Base-by-base conservation (phyloP, 2,797 vertebrate species). In the Gymnoscopelus braueri region DNA sequence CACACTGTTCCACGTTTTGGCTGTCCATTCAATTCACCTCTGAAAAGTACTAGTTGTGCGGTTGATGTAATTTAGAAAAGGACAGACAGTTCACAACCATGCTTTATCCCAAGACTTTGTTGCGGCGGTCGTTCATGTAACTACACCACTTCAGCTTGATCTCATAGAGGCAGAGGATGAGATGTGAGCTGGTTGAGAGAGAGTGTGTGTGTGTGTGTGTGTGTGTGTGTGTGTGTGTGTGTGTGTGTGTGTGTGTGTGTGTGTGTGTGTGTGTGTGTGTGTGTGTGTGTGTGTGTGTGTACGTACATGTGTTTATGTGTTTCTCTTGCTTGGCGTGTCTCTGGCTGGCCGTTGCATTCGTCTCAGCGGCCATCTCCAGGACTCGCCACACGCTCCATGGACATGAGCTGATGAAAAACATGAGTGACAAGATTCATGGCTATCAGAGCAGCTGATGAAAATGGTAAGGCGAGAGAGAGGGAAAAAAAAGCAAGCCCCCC, bases 361-460 rank as follows among this genome's bases (percentile, higher is more conserved):
- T 85, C 85, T 82, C 89, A 88, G 86, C 69, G 72, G 87, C 87
- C 90, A 90, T 91, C 81, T 87, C 77, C 78, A 80, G 78, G 84
- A 89, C 79, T 84, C 75, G 23, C 78, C 86, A 71, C 89, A 92
- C 84, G 86, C 90, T 90, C 84, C 81, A 60, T 77, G 71, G 88
- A 85, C 89, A 89, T 79, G 85, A 84, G 77, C 86, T 94, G 93
- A 94, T 94, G 93, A 92, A 93, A 93, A 94, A 91, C 86, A 88
- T 89, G 90, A 94, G 89, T 94, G 94, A 93, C 93, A 93, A 93
- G 93, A 93, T 93, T 92, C 90, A 94, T 91, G 89, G 92, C 87
- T 87, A 86, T 87, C 86, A 90, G 89, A 92, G 90, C 90, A 86
- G 89, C 89, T 88, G 90, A 93, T 89, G 89, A 88, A 88, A 88